A percentile compares a stretch with the other conserved stretches of the same genome.
phyloP scores from a whole-genome alignment of 2,797 vertebrate genomes.

The Eulemur rubriventer region DNA sequence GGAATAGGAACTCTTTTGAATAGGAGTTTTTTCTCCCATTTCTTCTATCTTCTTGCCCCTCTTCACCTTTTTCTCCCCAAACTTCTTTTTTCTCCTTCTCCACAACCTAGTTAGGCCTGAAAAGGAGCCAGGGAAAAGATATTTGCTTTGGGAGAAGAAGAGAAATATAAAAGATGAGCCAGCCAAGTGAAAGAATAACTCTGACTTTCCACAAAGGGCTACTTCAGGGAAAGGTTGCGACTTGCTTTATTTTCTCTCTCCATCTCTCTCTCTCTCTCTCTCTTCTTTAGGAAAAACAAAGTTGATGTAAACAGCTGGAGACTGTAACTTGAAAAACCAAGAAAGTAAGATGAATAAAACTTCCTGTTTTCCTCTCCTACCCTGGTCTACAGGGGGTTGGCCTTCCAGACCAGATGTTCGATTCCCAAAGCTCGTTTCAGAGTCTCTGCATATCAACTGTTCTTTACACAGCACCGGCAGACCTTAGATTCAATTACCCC shows the following conservation, averaged over 20 bases:
- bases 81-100: constrained; percentile 33
- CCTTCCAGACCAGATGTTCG: constrained; percentile 79
- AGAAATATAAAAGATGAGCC: constrained; percentile 64
- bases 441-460: constrained; percentile 68
- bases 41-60: neutral
- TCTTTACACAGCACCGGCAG: constrained; percentile 21
- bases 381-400: constrained; percentile 70
- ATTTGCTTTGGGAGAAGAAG: constrained; percentile 81
- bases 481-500: constrained; percentile 44
- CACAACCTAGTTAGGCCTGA: constrained; percentile 21
- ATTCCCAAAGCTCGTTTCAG: constrained; percentile 62
- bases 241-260: neutral
- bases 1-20: neutral
- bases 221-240: constrained; percentile 65
- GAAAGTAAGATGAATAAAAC: constrained; percentile 81
- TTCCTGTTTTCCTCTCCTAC: constrained; percentile 83
- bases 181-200: constrained; percentile 20
- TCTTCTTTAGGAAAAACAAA: constrained; percentile 69
- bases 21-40: neutral
- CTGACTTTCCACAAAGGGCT: constrained; percentile 75
- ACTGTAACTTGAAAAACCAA: constrained; percentile 76
- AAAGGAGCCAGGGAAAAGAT: constrained; percentile 60
- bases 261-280: neutral
- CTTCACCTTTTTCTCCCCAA: neutral
- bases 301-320: constrained; percentile 84